Evolutionary conservation across 2,797 vertebrate genomes (phyloP).

Genomic region (Alauda arvensis): DNA sequence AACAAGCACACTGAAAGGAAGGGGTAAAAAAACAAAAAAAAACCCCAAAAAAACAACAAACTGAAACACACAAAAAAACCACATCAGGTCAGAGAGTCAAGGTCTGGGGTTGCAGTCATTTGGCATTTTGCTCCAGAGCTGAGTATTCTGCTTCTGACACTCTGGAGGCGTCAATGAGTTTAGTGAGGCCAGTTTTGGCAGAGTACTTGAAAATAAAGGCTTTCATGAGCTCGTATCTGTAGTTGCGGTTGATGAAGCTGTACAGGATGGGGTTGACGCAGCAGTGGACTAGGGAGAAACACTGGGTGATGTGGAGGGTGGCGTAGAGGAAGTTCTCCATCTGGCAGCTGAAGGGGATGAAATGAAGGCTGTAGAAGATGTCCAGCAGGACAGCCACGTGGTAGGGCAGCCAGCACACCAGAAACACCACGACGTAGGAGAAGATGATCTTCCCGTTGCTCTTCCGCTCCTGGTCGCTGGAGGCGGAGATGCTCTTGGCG

Average conservation of each 20-base stretch:
- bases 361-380: slow-evolving; percentile 82
- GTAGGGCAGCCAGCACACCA: slow-evolving; percentile 94
- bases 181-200: slow-evolving; percentile 88
- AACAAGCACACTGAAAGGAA: neutral
- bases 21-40: neutral
- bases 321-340: slow-evolving; percentile 87
- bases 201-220: slow-evolving; percentile 98
- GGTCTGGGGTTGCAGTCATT: slow-evolving; percentile 33
- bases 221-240: slow-evolving; percentile 96
- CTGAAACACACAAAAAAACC: neutral
- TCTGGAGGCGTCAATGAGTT: slow-evolving; percentile 86
- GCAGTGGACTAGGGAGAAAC: slow-evolving; percentile 92
- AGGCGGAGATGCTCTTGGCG: slow-evolving; percentile 71
- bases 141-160: slow-evolving; percentile 89
- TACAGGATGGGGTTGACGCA: slow-evolving; percentile 95
- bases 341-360: slow-evolving; percentile 84
- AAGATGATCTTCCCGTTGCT: slow-evolving; percentile 89
- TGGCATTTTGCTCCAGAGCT: slow-evolving; percentile 74
- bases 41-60: neutral
- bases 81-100: neutral
- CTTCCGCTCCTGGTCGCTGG: slow-evolving; percentile 83
- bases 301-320: slow-evolving; percentile 90
- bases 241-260: slow-evolving; percentile 93
- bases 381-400: slow-evolving; percentile 84
- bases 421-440: slow-evolving; percentile 90